These are phyloP conservation scores for Netelia inedita DNA, from an alignment of 2,888 invertebrate genomes.

Conservation along the genomic window DNA sequence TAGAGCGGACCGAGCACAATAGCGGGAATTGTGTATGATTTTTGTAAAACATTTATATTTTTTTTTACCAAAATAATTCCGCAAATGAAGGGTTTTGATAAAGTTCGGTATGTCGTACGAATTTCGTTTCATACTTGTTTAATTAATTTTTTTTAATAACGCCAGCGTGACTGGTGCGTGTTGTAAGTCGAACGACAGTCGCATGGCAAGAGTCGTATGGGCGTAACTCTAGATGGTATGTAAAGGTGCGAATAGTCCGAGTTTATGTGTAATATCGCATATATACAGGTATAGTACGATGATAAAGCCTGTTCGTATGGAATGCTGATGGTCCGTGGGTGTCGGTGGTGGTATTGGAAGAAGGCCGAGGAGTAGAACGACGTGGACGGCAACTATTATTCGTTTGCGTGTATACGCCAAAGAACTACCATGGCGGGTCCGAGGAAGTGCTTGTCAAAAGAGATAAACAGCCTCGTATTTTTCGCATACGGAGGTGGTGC, in stretches of 20 bases:
- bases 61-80: too few relatives aligned
- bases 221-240: neutral
- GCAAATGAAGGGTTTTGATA: too few relatives aligned
- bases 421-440: constrained; percentile 44
- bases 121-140: too few relatives aligned
- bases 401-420: constrained; percentile 66
- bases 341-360: neutral
- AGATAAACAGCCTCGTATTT: constrained; percentile 72
- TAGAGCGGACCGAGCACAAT: too few relatives aligned
- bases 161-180: too few relatives aligned
- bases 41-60: too few relatives aligned
- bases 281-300: constrained; percentile 18
- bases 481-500: constrained; percentile 62
- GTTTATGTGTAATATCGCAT: constrained; percentile 19
- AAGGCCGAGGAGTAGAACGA: constrained; percentile 20
- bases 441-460: constrained; percentile 72
- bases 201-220: too few relatives aligned
- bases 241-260: neutral
- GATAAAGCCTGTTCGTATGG: constrained; percentile 1
- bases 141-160: too few relatives aligned
- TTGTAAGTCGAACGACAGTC: too few relatives aligned
- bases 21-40: too few relatives aligned
- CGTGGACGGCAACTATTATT: constrained; percentile 66
- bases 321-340: neutral
- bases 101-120: too few relatives aligned